Base-by-base conservation (phyloP, 2,888 invertebrate genomes). In the Myopa testacea region DNA sequence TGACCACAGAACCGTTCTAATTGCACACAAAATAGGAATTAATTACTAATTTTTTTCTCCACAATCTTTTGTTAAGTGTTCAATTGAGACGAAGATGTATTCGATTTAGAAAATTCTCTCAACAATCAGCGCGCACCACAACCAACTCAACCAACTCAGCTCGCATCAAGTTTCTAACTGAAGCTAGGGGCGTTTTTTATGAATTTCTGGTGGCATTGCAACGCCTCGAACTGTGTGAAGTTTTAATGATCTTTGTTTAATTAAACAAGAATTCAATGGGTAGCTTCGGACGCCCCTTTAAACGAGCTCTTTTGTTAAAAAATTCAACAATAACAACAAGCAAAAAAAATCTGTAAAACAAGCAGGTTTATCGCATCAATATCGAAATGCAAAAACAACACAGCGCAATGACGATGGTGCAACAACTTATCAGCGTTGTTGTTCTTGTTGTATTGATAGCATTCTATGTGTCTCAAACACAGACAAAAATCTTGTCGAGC, bases 1-100 rank as follows among this genome's bases (percentile, higher is more conserved):
- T 95, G 78, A 96, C 93, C 81, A 95, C 92, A 83, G 94, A 94
- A 80, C 95, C 96, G 90, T 96, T 95, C 93, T 94, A 19, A 86
- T 63, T 55, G 37, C 1, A 68, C 67, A 70, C n/a, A 14, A 67
- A 67, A 16, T 40, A 34, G 4, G 4, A 50, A 69, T 45, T 0
- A 63, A 63, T 63, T 63, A 14, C 3, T 55, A 55, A 55, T 8
- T 60, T 14, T 60, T 14, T 58, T 58, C 19, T 2, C 16, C 19
- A 58, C 16, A 58, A n/a, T 0, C n/a, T 34, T 34, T 68, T 45
- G 40, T 38, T 68, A 40, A 26, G 1, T 26, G 26, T 26, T 26
- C 26, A 65, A 65, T 19, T 3, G 26, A 65, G 65, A 34, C 14
- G 7, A 16, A 26, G 34, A 63, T 8, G 63, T 16, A 16, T 65